Evolutionary conservation across 2,113 vertebrate genomes (phyloP).

Genomic region (Lanius ludovicianus): DNA sequence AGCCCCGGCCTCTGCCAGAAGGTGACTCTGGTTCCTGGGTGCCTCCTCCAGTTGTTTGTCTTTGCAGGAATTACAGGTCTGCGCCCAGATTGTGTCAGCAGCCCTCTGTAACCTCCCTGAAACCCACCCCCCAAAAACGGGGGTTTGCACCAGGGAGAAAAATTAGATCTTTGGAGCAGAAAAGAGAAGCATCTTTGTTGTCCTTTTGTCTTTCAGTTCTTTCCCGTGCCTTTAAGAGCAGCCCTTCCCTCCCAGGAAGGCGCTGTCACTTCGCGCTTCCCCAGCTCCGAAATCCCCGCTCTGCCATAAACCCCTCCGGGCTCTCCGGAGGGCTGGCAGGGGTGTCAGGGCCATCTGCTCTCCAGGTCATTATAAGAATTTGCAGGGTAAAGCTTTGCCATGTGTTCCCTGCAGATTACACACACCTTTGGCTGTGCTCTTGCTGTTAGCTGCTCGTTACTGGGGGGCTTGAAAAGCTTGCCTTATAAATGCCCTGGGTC

Average conservation of each 20-base stretch:
- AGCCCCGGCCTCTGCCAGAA: not conserved
- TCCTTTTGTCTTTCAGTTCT: not conserved
- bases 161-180: not conserved
- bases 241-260: not conserved
- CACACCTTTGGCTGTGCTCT: slow-evolving; percentile 53
- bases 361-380: slow-evolving; percentile 31
- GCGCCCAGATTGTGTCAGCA: not conserved
- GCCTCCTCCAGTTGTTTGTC: not conserved
- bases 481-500: slow-evolving; percentile 22
- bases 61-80: not conserved
- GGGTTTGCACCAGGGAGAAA: not conserved
- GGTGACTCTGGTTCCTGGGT: not conserved
- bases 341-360: slow-evolving; percentile 46
- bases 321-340: not conserved
- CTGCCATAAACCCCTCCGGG: not conserved
- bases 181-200: not conserved
- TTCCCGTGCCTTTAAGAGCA: not conserved
- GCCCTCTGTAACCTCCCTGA: not conserved
- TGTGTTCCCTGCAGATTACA: slow-evolving; percentile 50
- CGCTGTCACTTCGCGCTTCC: not conserved
- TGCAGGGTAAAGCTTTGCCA: slow-evolving; percentile 40
- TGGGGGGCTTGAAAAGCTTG: slow-evolving; percentile 29
- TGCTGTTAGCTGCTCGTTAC: slow-evolving; percentile 58
- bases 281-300: not conserved
- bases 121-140: not conserved